Percentiles rank a stretch among this genome's conserved stretches.
Conservation (phyloP, 2,113 vertebrate genomes). For the Murina feae region DNA sequence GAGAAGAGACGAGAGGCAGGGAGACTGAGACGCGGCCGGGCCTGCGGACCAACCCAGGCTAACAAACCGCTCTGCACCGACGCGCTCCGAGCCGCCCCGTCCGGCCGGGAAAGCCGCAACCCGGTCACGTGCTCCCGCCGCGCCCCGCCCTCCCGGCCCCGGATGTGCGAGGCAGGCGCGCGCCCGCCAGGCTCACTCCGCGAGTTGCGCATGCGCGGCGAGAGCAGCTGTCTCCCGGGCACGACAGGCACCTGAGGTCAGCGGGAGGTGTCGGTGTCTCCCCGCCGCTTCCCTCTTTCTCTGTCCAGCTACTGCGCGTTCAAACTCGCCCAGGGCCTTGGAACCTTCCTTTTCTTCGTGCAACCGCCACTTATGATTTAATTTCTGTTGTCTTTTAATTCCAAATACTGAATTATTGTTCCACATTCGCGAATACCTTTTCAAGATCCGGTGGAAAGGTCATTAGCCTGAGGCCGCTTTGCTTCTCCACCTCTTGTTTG, state of each 20-base stretch:
- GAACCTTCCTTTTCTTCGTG: not conserved
- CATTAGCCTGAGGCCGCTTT: not conserved
- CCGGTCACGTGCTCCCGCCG: not conserved
- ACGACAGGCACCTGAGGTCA: accelerated
- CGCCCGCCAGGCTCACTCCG: accelerated
- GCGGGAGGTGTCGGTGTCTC: accelerated
- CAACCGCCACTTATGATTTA: not conserved
- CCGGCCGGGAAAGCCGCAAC: conserved; percentile 66
- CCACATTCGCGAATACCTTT: not conserved
- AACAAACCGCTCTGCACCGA: not conserved
- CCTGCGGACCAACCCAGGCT: accelerated
- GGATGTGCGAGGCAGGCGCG: accelerated
- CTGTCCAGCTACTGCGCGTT: accelerated
- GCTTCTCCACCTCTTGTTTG: not conserved
- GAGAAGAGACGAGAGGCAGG: accelerated
- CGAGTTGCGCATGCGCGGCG: not conserved
- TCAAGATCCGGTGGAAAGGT: not conserved
- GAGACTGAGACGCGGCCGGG: not conserved
- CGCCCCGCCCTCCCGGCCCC: accelerated
- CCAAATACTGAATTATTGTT: not conserved
- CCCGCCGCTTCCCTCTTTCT: accelerated
- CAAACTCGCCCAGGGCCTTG: accelerated
- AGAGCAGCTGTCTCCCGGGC: accelerated
- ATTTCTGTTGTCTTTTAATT: not conserved
- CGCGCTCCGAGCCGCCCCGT: not conserved